Base-by-base conservation (phyloP, 1,140 invertebrate species). In the Globodera rostochiensis region DNA sequence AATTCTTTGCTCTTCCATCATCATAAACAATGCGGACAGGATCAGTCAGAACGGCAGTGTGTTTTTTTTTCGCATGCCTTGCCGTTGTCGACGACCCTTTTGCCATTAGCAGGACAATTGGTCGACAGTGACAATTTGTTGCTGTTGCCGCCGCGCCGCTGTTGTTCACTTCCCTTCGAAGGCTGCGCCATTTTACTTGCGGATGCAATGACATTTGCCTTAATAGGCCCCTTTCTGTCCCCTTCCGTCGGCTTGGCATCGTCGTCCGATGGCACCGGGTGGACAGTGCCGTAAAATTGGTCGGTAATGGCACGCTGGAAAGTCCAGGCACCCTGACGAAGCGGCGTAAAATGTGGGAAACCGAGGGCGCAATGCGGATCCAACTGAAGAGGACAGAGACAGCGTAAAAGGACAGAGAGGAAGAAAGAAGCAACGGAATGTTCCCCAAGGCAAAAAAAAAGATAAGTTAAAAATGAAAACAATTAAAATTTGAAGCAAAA, bases 331-430 rank as follows among this genome's bases (percentile, higher is more conserved):
- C 74, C 57, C 25, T 64, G 36, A 19, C 74, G 74, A 76, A 47
- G 74, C 53, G 36, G 36, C 21, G 60, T 21, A 73, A 64, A 80
- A 53, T 64, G 73, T 36, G 69, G 69, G 36, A 71, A 71, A 47
- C 69, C 69, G 25, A 71, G 36, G 36, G 19, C 69, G 69, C 69
- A 71, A 7, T 7, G 36, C 19, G 25, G 9, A 47, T 71, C 36
- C 25, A 71, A 71, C 69, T 71, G 69, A 71, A 78, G 60, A 49
- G 74, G 47, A 66, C 11, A 60, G 60, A 74, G 78, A 75, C 21
- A 80, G 64, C 57, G 74, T 77, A 82, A 84, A 57, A n/a, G 9
- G 25, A 60, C 15, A 50, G 74, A 75, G 66, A 49, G 78, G 5
- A 15, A 60, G 57, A 19, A 60, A 15, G 11, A 60, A 60, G 5